phyloP scores from a whole-genome alignment of 2,113 vertebrate species.

The Onychostoma macrolepis region DNA sequence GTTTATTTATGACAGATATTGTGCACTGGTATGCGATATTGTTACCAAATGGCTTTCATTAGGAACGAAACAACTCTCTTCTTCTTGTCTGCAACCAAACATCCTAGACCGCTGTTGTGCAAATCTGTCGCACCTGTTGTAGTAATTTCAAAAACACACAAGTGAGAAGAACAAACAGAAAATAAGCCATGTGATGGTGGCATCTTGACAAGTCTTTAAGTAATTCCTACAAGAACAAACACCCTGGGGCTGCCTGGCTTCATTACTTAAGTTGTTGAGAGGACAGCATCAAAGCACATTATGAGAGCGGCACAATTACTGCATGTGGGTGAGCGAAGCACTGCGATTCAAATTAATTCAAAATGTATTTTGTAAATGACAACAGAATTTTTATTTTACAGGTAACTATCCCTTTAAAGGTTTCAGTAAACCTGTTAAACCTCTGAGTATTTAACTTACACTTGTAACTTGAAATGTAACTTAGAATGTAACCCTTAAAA shows the following conservation, averaged over 20 bases:
- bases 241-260: constrained; percentile 74
- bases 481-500: too few species aligned
- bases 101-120: constrained; percentile 60
- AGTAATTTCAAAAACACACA: constrained; percentile 80
- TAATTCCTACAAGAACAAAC: constrained; percentile 80
- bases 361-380: background rate
- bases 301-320: constrained; percentile 54
- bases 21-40: background rate
- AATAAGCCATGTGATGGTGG: constrained; percentile 73
- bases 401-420: background rate
- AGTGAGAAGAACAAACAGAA: constrained; percentile 76
- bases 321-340: background rate
- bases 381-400: background rate
- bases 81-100: constrained; percentile 64
- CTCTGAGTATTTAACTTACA: background rate
- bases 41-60: background rate
- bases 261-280: constrained; percentile 71
- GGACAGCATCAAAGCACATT: constrained; percentile 61
- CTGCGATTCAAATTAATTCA: background rate
- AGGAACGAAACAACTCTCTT: background rate
- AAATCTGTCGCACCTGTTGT: constrained; percentile 77
- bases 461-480: too few species aligned
- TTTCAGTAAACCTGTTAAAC: background rate
- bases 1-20: background rate
- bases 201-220: constrained; percentile 83